Evolutionary conservation across 2,888 invertebrate genomes (phyloP), one percentile per base, ranked within the genome.

Genomic region (Caenorhabditis japonica): DNA sequence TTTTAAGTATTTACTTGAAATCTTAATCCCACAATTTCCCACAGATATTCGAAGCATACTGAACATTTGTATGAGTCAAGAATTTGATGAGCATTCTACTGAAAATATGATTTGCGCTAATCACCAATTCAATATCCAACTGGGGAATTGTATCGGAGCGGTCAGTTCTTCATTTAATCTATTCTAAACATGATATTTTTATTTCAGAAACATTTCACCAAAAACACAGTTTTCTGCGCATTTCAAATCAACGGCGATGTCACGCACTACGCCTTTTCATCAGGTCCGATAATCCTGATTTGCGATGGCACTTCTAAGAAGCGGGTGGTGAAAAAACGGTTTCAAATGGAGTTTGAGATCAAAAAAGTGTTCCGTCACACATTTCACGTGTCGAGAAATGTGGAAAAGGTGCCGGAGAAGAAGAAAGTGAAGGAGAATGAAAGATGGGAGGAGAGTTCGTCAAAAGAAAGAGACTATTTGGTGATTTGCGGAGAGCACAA

Each of bases 401-500:
- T 43, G 12, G 56, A 64, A 27, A 62, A 62, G 23, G 30, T 25
- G 8, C 3, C 39, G 25, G 33, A 36, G 12, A 25, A 12, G 1
- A 15, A 44, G 15, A 10, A 15, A 1, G 33, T 41, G 0, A 34
- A 27, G 13, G 13, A 46, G 13, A 17, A 4, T 1, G 19, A 3
- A 19, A n/a, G n/a, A n/a, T 15, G 23, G 30, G 44, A 21, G 15
- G 53, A 59, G 15, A 5, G 15, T 2, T 17, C 21, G 10, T 23
- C 56, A 12, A 61, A 61, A 21, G n/a, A 44, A 5, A 13, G 58
- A 39, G 68, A 79, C n/a, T 79, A 69, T 60, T n/a, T 81, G 15
- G 58, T 74, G n/a, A 44, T 79, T 4, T 74, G 77, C 23, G 81
- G 81, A 25, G 79, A 81, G 12, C 62, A 77, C 19, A 43, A 52